These are phyloP conservation scores for Theonella swinhoei DNA, from an alignment of 37 sponge, comb jelly and placozoan species.

Conservation along the genomic window DNA sequence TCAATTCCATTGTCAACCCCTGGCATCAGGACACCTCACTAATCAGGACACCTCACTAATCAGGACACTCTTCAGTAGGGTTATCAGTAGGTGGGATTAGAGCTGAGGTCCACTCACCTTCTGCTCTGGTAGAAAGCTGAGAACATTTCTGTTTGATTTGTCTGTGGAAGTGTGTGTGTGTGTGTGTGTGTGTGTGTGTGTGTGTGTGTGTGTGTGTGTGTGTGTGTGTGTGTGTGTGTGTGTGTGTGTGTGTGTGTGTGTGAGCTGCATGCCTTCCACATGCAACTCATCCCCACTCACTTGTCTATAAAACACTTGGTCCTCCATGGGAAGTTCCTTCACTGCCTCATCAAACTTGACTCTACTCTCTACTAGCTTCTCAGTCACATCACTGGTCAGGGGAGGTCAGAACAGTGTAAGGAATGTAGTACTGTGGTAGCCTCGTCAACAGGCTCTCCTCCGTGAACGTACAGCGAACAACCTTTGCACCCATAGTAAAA, in stretches of 20 bases:
- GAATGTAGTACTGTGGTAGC: no score
- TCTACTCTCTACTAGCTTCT: constrained; percentile 44
- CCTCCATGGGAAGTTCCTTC: constrained; percentile 19
- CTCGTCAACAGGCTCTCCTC: no score
- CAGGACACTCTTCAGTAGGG: no score
- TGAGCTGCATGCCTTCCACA: no score
- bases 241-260: constrained; percentile 34
- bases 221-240: constrained; percentile 37
- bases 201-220: constrained; percentile 37
- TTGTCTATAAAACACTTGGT: constrained; percentile 52
- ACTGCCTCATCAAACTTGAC: constrained; percentile 40
- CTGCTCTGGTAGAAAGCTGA: constrained; percentile 51
- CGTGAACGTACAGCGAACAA: no score
- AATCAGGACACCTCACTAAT: no score
- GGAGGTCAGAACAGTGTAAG: neutral
- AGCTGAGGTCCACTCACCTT: constrained; percentile 3
- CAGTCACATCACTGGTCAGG: constrained; percentile 26
- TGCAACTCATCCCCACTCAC: no score
- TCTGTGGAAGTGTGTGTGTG: no score
- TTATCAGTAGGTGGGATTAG: neutral
- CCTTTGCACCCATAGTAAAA: no score
- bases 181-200: no score
- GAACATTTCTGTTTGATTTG: constrained; percentile 61
- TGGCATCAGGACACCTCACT: neutral
- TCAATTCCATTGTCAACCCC: neutral